Evolutionary conservation across 2,113 vertebrate species (phyloP), one percentile per base, ranked within the genome.

Genomic region (Antennarius striatus): DNA sequence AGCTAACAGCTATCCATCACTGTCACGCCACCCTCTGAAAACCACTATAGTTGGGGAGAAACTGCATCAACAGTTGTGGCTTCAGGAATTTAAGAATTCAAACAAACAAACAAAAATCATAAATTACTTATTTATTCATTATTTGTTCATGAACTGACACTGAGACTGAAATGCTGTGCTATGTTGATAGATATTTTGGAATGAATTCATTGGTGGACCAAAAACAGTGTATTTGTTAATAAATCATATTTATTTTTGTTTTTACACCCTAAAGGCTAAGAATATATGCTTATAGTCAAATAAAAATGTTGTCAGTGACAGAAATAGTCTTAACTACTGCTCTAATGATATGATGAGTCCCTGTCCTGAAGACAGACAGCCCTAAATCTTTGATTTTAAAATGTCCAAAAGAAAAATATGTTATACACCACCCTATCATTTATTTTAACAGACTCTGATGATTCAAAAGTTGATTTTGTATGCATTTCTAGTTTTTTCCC

Each of bases 1-100:
- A 79, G 77, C 79, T 72, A 56, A 68, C 75, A 87, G 80, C 85
- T 89, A 93, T 93, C 91, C 90, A 93, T 93, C 93, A 93, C 80
- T 93, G 92, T 93, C 91, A 88, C 59, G 12, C 67, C 68, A 68
- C 79, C 68, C 75, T 82, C 56, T 8, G 63, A 73, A 72, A 77
- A 78, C 12, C 65, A 22, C 63, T 68, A 47, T 16, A 42, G 62
- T 66, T 55, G 73, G 49, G 62, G 78, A 74, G 76, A 77, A 81
- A 70, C 56, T 22, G 39, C 58, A 69, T 81, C 73, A 75, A 68
- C 63, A 59, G 71, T 59, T 63, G 55, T 45, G 56, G 63, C 48
- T 72, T 72, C 10, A 65, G 69, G 68, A 82, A 72, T 82, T 65
- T 28, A 43, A 52, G 66, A 68, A 60, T 67, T 49, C 46, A 22